Conservation (phyloP, 2,888 invertebrate species). For the Morinoia aosen region DNA sequence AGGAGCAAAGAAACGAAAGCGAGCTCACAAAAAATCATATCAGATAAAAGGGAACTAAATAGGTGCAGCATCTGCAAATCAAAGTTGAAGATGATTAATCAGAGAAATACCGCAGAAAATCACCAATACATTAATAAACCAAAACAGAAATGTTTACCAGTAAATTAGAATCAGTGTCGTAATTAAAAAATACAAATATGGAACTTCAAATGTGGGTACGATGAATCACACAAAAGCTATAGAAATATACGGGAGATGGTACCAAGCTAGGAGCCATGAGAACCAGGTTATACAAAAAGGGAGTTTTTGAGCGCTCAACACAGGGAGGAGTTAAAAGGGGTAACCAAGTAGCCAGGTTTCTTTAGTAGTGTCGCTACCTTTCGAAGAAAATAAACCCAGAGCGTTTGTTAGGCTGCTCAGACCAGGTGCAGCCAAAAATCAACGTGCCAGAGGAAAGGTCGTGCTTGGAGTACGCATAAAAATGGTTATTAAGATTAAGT, state of each 20-base stretch:
- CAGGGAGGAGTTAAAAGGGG: not conserved
- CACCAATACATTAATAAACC: slow-evolving; percentile 1
- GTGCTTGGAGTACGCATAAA: not conserved
- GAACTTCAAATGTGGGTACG: not conserved
- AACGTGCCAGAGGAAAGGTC: not conserved
- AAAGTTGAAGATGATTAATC: slow-evolving; percentile 4
- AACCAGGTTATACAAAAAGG: not conserved
- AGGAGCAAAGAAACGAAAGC: not conserved
- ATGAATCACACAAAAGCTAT: not conserved
- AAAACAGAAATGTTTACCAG: not conserved
- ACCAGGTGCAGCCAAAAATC: not conserved
- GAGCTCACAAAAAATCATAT: slow-evolving; percentile 20
- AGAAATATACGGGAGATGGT: not conserved
- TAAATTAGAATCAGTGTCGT: not conserved
- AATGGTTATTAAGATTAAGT: not conserved
- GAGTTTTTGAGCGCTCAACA: not conserved
- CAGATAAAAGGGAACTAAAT: not conserved
- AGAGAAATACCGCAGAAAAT: slow-evolving; percentile 12
- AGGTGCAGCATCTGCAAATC: slow-evolving; percentile 6
- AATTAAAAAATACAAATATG: not conserved
- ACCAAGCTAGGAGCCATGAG: not conserved
- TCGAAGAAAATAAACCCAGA: not conserved
- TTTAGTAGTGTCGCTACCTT: not conserved
- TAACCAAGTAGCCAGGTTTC: not conserved
- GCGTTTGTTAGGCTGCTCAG: not conserved